Evolutionary conservation across 2,797 vertebrate genomes (phyloP).

Genomic region (Myripristis murdjan): DNA sequence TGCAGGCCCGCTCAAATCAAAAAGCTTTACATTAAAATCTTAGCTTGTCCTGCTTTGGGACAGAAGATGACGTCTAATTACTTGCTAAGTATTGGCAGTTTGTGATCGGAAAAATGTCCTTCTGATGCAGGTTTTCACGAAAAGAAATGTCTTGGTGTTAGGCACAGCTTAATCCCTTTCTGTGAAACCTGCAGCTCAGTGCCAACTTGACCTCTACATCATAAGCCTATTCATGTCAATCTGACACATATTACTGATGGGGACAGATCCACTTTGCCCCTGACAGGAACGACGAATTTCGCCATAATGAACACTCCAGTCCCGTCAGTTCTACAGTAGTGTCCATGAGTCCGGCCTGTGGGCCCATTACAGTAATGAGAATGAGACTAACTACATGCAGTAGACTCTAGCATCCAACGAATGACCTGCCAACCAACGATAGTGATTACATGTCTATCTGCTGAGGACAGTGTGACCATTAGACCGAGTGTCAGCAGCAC

Average conservation of each 20-base stretch:
- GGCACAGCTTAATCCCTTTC: conserved; percentile 69
- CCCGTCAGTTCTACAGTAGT: conserved; percentile 62
- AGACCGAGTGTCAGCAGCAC: conserved; percentile 53
- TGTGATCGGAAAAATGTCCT: background rate
- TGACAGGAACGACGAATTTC: conserved; percentile 78
- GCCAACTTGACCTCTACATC: conserved; percentile 80
- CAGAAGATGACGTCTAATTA: too few species aligned
- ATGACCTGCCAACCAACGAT: conserved; percentile 73
- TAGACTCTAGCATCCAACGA: conserved; percentile 71
- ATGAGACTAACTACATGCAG: conserved; percentile 70
- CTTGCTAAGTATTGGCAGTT: too few species aligned
- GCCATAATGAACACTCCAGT: conserved; percentile 80
- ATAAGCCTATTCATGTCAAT: conserved; percentile 81
- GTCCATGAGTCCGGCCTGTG: conserved; percentile 65
- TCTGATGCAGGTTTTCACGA: conserved; percentile 22
- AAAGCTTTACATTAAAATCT: too few species aligned
- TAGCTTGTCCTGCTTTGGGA: too few species aligned
- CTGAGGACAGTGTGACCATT: conserved; percentile 63
- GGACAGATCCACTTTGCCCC: conserved; percentile 79
- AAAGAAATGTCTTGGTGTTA: conserved; percentile 41
- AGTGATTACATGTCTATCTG: conserved; percentile 65
- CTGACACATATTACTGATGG: conserved; percentile 76
- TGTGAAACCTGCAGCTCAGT: conserved; percentile 65
- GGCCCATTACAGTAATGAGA: conserved; percentile 77
- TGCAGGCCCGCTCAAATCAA: too few species aligned